Base-by-base conservation (phyloP, 2,113 vertebrate species). In the Ranitomeya imitator region DNA sequence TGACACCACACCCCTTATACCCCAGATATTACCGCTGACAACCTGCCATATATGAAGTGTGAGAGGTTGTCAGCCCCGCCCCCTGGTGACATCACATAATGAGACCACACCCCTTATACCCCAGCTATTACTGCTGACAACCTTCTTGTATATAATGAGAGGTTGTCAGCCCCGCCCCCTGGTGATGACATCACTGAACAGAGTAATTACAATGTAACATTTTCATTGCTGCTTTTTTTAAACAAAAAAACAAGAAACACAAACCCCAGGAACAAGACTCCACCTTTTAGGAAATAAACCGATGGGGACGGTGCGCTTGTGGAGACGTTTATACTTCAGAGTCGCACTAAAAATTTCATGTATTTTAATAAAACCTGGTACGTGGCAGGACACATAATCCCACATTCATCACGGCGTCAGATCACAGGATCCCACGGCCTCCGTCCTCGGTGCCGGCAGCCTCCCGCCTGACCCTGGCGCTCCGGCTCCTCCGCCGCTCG, bases 401-500 rank as follows among this genome's bases (percentile, higher is more conserved):
- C n/a, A 74, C 13, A 51, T 74, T 37, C 71, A 74, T 74, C 37
- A 51, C 31, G 31, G 1, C 31, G 8, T 14, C 14, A 14, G 7
- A 2, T 14, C 14, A 14, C 7, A 2, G 6, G 65, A 21, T 67
- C n/a, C 8, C 13, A 11, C 10, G 63, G 9, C 63, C 8, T 67
- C 63, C n/a, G 63, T 23, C n/a, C 63, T 3, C 63, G 10, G n/a
- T 67, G 21, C 63, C 15, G 7, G 71, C 2, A 13, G 31, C 31
- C 71, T 54, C 51, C 45, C 76, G 19, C 45, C 3, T 14, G 82
- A 84, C 82, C 61, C 82, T 21, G 3, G 14, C 10, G n/a, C 8
- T 7, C 16, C 16, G 14, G 21, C 13, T 31, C n/a, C 83, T 26
- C 69, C 13, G 19, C 11, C 57, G 55, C 86, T 91, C 93, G 94